Percentiles rank a stretch among this genome's conserved stretches.
Conservation (phyloP, 2,113 vertebrate genomes). For the Sebastes fasciatus region DNA sequence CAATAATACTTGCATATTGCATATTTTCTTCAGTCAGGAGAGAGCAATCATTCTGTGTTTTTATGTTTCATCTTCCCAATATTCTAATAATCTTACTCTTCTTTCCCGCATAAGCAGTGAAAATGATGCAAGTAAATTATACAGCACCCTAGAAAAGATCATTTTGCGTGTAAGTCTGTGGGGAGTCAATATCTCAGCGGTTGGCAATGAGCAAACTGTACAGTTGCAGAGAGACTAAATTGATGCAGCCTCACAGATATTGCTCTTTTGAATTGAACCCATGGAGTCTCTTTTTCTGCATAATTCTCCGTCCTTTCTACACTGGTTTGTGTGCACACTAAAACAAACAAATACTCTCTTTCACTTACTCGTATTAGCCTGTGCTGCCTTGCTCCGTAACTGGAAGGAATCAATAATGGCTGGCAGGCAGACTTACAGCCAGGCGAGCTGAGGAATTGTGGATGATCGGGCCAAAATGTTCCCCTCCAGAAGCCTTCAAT, state of each 20-base stretch:
- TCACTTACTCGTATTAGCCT: slow-evolving; percentile 23
- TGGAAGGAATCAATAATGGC: slow-evolving; percentile 57
- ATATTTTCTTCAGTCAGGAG: slow-evolving; percentile 46
- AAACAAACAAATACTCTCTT: slow-evolving; percentile 36
- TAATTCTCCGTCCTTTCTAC: not conserved
- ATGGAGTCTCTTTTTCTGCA: slow-evolving; percentile 9
- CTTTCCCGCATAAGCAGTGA: slow-evolving; percentile 40
- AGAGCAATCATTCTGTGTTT: slow-evolving; percentile 51
- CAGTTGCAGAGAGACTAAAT: slow-evolving; percentile 41
- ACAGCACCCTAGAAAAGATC: slow-evolving; percentile 45
- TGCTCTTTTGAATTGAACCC: slow-evolving; percentile 48
- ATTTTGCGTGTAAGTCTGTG: slow-evolving; percentile 45
- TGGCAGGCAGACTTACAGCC: slow-evolving; percentile 36
- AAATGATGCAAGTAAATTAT: slow-evolving; percentile 66
- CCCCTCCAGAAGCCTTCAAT: slow-evolving; percentile 45
- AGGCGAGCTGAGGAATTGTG: slow-evolving; percentile 30
- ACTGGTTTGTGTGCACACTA: slow-evolving; percentile 16
- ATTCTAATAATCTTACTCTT: slow-evolving; percentile 63
- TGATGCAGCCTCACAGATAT: slow-evolving; percentile 47
- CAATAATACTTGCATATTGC: slow-evolving; percentile 62
- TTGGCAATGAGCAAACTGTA: slow-evolving; percentile 51
- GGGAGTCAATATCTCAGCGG: slow-evolving; percentile 65
- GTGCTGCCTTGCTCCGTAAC: slow-evolving; percentile 21
- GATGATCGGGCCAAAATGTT: slow-evolving; percentile 51
- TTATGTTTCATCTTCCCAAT: slow-evolving; percentile 65